Conservation (phyloP, 2,113 vertebrate species). For the Sander lucioperca region DNA sequence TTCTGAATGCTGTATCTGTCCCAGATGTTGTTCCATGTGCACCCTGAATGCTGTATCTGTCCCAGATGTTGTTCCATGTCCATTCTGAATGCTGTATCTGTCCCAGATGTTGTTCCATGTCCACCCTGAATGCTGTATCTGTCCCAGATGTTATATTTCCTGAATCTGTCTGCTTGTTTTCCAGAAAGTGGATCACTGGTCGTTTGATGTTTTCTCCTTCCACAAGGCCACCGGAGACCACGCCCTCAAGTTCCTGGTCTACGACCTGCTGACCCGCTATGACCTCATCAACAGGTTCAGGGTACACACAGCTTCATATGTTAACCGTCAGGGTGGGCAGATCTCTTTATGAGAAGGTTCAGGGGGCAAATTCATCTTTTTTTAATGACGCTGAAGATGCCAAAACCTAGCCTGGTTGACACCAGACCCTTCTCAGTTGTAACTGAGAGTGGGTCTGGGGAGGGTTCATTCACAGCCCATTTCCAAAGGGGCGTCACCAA, state of each 20-base stretch:
- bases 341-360: neutral
- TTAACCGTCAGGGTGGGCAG: neutral
- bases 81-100: no score
- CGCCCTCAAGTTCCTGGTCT: constrained; percentile 98
- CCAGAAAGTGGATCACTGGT: constrained; percentile 98
- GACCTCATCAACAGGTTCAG: constrained; percentile 99
- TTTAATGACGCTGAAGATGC: no score
- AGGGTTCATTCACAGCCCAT: no score
- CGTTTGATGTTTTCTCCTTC: constrained; percentile 95
- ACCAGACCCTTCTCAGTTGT: no score
- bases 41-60: no score
- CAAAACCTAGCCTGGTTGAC: no score
- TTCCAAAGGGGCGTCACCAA: no score
- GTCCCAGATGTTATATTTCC: neutral
- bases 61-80: no score
- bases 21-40: no score
- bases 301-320: constrained; percentile 76
- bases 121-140: neutral
- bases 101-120: no score
- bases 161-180: constrained; percentile 30
- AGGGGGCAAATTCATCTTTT: neutral
- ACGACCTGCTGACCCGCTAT: constrained; percentile 98
- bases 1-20: neutral
- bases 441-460: no score
- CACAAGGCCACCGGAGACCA: constrained; percentile 96